phyloP scores from a whole-genome alignment of 2,797 vertebrate species.

The Oreonectes daqikongensis region DNA sequence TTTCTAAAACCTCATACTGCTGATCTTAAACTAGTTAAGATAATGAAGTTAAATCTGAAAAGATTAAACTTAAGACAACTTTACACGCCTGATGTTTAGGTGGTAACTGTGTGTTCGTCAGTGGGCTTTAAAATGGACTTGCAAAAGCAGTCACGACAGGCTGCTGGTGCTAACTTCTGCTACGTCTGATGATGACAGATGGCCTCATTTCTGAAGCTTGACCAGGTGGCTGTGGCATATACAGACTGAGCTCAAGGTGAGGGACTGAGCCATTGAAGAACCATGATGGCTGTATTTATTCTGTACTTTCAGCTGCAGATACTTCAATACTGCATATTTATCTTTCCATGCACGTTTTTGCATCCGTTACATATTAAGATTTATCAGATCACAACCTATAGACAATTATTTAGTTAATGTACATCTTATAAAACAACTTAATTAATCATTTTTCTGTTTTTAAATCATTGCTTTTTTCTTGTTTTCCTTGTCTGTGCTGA shows the following conservation, averaged over 20 bases:
- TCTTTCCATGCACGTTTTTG: neutral
- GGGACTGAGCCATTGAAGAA: constrained; percentile 14
- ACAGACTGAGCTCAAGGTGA: constrained; percentile 27
- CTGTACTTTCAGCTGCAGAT: constrained; percentile 12
- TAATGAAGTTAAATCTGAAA: neutral
- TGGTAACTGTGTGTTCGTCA: constrained; percentile 5
- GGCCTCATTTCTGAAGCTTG: constrained; percentile 52
- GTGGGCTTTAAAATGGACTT: constrained; percentile 44
- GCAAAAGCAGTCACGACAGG: constrained; percentile 47
- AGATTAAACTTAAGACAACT: neutral
- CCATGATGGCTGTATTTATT: constrained; percentile 5
- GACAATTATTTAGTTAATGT: too few relatives aligned
- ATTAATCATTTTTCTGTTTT: too few relatives aligned
- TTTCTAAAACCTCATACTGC: neutral
- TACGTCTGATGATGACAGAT: constrained; percentile 55
- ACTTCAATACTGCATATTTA: neutral
- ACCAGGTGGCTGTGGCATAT: constrained; percentile 45
- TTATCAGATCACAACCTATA: too few relatives aligned
- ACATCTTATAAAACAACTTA: too few relatives aligned
- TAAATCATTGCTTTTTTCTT: too few relatives aligned
- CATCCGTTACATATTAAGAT: too few relatives aligned
- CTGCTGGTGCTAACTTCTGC: constrained; percentile 46
- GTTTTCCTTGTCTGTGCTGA: too few relatives aligned
- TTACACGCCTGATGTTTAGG: neutral
- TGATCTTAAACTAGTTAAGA: neutral